Base-by-base conservation (phyloP, 2,797 vertebrate species). In the Micropoecilia bifurca region DNA sequence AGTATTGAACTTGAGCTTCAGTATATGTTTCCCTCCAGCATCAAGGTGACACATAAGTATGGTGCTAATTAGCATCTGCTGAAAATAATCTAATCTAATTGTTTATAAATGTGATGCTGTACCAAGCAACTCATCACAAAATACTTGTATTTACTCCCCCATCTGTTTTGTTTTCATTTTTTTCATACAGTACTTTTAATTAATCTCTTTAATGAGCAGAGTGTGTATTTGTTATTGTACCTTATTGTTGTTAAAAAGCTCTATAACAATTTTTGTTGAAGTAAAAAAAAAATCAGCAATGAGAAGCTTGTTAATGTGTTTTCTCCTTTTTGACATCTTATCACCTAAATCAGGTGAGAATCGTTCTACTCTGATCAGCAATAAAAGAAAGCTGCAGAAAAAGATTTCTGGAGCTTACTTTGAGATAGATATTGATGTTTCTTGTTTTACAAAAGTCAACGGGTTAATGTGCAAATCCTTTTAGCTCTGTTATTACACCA, bases 401-500 rank as follows among this genome's bases (percentile, higher is more conserved):
- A 20, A 20, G 18, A 50, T 50, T 50, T 50, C 48, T 50, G 48
- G 5, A 50, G 20, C 48, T 50, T 50, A 50, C 48, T 22, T 50
- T 53, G 48, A 53, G 2, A 53, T 22, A 9, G 20, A 53, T 53
- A 53, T 25, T 25, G 20, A 53, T 7, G 22, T 53, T 25, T 50
- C 25, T 61, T 28, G 28, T 16, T 30, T 4, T 16, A 16, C 57
- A 33, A 30, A 28, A 33, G 13, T 33, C 25, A 66, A 63, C 18
- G 50, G 12, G 59, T 81, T 69, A 14, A 45, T 47, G 30, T n/a
- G 22, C 33, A 59, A 48, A 79, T 71, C 2, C 5, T 73, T 80
- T 83, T 61, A 61, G 57, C 57, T 61, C n/a, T 33, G 13, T 16
- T 33, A 14, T 16, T 28, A 48, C 20, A 73, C 39, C 47, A 80